phyloP scores from a whole-genome alignment of 2,797 vertebrate species.

The Myotis planiceps region DNA sequence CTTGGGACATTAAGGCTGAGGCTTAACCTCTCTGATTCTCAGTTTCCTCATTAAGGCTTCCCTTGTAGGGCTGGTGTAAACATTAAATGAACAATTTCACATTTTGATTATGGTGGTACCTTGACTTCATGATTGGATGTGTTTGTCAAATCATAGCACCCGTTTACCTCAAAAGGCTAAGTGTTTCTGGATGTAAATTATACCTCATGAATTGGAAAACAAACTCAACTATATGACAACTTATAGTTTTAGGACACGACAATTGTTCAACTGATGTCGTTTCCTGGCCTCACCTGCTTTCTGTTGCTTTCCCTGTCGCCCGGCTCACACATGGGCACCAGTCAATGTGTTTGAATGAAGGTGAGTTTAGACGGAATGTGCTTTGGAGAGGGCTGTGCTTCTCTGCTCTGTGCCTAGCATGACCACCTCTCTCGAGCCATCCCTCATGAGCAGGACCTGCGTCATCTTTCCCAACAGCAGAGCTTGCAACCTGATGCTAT shows the following conservation, averaged over 20 bases:
- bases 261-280: background rate
- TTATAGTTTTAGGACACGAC: background rate
- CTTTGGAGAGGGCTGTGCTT: background rate
- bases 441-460: background rate
- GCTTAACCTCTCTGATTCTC: background rate
- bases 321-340: background rate
- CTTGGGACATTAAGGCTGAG: background rate
- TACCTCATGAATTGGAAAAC: background rate
- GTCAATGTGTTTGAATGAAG: background rate
- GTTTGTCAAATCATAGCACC: background rate
- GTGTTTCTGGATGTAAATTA: background rate
- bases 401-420: background rate
- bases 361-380: background rate
- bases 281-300: background rate
- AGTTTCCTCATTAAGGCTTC: background rate
- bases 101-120: background rate
- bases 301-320: background rate
- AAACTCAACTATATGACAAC: background rate
- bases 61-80: background rate
- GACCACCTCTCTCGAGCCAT: background rate
- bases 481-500: background rate
- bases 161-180: background rate
- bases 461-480: background rate
- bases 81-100: background rate
- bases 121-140: background rate